Percentiles rank a stretch among this genome's conserved stretches.
Conservation (phyloP, 2,797 vertebrate genomes). For the Etheostoma perlongum region DNA sequence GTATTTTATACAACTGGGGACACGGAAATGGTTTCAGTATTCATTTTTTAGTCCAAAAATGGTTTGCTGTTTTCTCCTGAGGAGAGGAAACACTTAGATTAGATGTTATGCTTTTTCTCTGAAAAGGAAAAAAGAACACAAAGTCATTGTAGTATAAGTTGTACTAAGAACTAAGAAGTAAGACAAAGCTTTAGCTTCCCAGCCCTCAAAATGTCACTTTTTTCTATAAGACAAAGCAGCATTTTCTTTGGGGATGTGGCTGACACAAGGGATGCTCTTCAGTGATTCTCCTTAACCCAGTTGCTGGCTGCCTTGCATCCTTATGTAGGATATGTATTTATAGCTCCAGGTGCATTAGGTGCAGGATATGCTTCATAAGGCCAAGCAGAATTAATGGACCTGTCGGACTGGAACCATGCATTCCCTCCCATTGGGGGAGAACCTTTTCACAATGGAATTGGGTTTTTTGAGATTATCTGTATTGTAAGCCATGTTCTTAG, state of each 20-base stretch:
- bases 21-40: neutral
- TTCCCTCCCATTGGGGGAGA: slow-evolving; percentile 71
- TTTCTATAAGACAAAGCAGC: slow-evolving; percentile 30
- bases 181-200: slow-evolving; percentile 37
- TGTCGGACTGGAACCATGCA: slow-evolving; percentile 62
- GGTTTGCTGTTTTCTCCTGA: neutral
- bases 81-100: neutral
- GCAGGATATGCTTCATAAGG: slow-evolving; percentile 65
- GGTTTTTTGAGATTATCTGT: slow-evolving; percentile 43
- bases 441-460: slow-evolving; percentile 63
- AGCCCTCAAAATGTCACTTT: slow-evolving; percentile 53
- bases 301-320: slow-evolving; percentile 74
- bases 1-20: slow-evolving; percentile 12
- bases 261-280: slow-evolving; percentile 50
- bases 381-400: slow-evolving; percentile 78
- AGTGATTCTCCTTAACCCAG: slow-evolving; percentile 77
- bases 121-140: neutral
- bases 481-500: slow-evolving; percentile 22
- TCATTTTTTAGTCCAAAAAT: neutral
- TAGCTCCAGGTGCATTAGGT: slow-evolving; percentile 84
- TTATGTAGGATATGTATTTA: slow-evolving; percentile 84
- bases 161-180: slow-evolving; percentile 2
- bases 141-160: too few species aligned
- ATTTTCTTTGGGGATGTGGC: slow-evolving; percentile 49
- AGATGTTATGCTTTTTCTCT: neutral